Base-by-base conservation (phyloP, 1,140 invertebrate genomes). In the Drosophila tsacasi region DNA sequence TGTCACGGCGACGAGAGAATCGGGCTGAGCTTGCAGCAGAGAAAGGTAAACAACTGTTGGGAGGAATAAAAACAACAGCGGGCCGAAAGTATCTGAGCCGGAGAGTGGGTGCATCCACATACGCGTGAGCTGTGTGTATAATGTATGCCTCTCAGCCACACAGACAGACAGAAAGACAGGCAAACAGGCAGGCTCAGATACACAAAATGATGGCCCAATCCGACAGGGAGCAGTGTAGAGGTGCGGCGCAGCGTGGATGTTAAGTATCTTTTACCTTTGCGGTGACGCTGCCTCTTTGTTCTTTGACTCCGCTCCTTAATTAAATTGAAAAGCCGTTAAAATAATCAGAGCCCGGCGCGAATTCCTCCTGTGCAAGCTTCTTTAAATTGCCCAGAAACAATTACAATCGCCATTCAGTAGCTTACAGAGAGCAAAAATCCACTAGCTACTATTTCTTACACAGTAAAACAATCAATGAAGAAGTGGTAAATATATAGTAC, bases 261-360 rank as follows among this genome's bases (percentile, higher is more conserved):
- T 57, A 78, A 78, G 75, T 78, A 69, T 69, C 35, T 77, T 61
- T 39, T 77, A 78, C 75, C 64, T 78, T 62, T 37, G 47, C 57
- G 74, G 74, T 77, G 75, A 61, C 47, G 73, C 23, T 60, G 62
- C 39, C 39, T 71, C 75, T 78, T 81, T 81, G 69, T 69, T 68
- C 76, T 78, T 71, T 60, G 76, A 52, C 47, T 66, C 54, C 57
- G 35, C 40, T 47, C 44, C 40, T 73, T 86, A 86, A 86, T 83
- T 89, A 83, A 89, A 83, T 86, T 83, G 77, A 89, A 50, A 83
- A 67, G 71, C 84, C 83, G 84, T 86, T 89, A 87, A 83, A 76
- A 86, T 68, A 83, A 86, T 66, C 76, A 58, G 59, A 79, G 71
- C 62, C 75, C 46, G 42, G 35, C 65, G 69, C 73, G 73, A 76